A percentile compares a stretch with the other conserved stretches of the same genome.
Conservation (phyloP, 2,797 vertebrate genomes). For the Carapus acus region DNA sequence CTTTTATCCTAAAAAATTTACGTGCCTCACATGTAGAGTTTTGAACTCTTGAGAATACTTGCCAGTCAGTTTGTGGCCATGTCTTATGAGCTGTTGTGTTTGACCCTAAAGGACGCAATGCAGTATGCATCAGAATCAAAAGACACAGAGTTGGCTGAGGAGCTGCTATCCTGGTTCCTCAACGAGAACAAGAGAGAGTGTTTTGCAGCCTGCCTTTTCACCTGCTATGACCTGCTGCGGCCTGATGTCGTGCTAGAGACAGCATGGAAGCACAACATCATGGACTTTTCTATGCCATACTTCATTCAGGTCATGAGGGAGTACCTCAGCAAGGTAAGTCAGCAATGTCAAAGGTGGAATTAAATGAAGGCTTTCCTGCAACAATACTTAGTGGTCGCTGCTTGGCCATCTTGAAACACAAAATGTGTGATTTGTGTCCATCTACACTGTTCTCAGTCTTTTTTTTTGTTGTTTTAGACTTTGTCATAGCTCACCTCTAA, state of each 20-base stretch:
- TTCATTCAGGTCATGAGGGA: slow-evolving; percentile 99
- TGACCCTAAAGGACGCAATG: slow-evolving; percentile 69
- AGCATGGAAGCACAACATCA: slow-evolving; percentile 99
- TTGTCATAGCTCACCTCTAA: too few relatives aligned
- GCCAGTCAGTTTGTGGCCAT: too few relatives aligned
- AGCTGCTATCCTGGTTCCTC: slow-evolving; percentile 94
- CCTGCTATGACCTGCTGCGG: slow-evolving; percentile 96
- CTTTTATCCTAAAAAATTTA: too few relatives aligned
- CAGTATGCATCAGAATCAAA: slow-evolving; percentile 75
- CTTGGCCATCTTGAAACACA: too few relatives aligned
- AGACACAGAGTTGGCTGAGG: slow-evolving; percentile 83
- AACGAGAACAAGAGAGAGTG: slow-evolving; percentile 93
- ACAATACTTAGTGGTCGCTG: too few relatives aligned
- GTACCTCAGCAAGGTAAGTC: slow-evolving; percentile 93
- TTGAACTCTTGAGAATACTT: not conserved
- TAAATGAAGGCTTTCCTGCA: not conserved
- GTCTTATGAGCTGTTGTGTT: too few relatives aligned
- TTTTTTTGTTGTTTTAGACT: too few relatives aligned
- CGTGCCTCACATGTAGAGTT: not conserved
- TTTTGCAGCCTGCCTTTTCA: slow-evolving; percentile 97
- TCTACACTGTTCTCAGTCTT: too few relatives aligned
- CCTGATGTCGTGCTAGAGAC: slow-evolving; percentile 98
- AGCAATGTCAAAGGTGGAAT: slow-evolving; percentile 35
- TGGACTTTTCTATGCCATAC: slow-evolving; percentile 99
- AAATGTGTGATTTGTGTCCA: too few relatives aligned